Evolutionary conservation across 2,113 vertebrate genomes (phyloP).

Genomic region (Crotalus helleri): DNA sequence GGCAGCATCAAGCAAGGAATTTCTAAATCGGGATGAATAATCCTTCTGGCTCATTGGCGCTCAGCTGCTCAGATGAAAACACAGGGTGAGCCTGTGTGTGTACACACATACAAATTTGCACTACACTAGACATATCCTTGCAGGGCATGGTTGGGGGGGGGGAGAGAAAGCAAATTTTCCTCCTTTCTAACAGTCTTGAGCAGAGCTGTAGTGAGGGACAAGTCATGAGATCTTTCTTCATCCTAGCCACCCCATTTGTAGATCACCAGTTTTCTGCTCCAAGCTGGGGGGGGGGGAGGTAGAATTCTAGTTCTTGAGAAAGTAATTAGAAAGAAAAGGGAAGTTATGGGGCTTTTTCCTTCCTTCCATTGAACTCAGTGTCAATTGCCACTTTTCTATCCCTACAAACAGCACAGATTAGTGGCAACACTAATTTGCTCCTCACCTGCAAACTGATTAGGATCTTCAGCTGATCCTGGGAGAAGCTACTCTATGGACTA

Average conservation of each 20-base stretch:
- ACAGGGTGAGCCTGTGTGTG: background rate
- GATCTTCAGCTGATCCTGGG: background rate
- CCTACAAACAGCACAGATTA: background rate
- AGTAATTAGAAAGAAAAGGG: background rate
- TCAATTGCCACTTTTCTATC: background rate
- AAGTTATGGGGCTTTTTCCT: background rate
- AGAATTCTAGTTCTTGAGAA: background rate
- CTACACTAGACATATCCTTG: background rate
- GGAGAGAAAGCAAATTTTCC: background rate
- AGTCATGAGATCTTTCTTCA: background rate
- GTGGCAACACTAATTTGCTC: background rate
- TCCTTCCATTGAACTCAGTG: background rate
- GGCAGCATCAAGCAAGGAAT: background rate
- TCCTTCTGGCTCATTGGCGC: background rate
- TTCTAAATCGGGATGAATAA: background rate
- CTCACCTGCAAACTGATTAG: background rate
- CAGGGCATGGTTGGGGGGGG: background rate
- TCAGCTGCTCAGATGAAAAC: background rate
- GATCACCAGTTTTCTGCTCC: background rate
- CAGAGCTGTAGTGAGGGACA: background rate
- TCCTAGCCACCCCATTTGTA: background rate
- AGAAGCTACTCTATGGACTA: background rate
- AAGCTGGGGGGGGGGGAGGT: background rate
- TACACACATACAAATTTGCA: background rate
- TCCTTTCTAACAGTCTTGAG: background rate